phyloP scores from a whole-genome alignment of 2,113 vertebrate genomes.

The Tetrax tetrax region DNA sequence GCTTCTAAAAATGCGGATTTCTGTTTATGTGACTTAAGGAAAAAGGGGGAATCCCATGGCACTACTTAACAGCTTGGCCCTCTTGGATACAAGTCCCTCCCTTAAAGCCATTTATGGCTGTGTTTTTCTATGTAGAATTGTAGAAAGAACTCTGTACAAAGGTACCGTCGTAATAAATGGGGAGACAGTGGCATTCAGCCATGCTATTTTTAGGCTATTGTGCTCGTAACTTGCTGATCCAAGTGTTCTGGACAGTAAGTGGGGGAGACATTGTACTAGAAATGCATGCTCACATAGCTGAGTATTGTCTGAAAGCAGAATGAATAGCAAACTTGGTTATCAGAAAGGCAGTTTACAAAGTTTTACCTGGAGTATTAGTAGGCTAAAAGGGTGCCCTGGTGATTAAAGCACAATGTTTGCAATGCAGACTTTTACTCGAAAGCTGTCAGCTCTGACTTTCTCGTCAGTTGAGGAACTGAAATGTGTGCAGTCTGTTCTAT shows the following conservation, averaged over 20 bases:
- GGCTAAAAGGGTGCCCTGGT: not conserved
- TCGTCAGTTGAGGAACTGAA: slow-evolving; percentile 16
- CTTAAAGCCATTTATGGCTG: not conserved
- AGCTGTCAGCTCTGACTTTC: slow-evolving; percentile 38
- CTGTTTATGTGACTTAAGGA: not conserved
- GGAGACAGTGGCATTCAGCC: slow-evolving; percentile 30
- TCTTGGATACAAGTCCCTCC: not conserved
- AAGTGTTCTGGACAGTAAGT: slow-evolving; percentile 46
- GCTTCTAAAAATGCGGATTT: slow-evolving; percentile 21
- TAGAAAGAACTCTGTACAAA: slow-evolving; percentile 45
- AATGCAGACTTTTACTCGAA: not conserved
- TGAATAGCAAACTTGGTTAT: not conserved
- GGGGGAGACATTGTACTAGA: slow-evolving; percentile 6
- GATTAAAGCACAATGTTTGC: not conserved
- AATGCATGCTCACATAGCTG: not conserved
- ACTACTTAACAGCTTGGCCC: not conserved
- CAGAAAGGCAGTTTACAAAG: not conserved
- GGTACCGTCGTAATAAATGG: slow-evolving; percentile 17
- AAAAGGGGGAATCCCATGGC: not conserved
- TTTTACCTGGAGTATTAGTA: not conserved
- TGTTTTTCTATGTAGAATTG: slow-evolving; percentile 32
- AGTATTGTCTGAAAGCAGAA: not conserved
- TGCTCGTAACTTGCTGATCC: slow-evolving; percentile 63
- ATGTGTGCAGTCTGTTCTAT: slow-evolving; percentile 40
- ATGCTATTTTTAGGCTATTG: slow-evolving; percentile 45